A percentile compares a stretch with the other conserved stretches of the same genome.
These are phyloP conservation scores for Noctuana brunneofusca DNA, from an alignment of 2,888 invertebrate species.

Conservation along the genomic window DNA sequence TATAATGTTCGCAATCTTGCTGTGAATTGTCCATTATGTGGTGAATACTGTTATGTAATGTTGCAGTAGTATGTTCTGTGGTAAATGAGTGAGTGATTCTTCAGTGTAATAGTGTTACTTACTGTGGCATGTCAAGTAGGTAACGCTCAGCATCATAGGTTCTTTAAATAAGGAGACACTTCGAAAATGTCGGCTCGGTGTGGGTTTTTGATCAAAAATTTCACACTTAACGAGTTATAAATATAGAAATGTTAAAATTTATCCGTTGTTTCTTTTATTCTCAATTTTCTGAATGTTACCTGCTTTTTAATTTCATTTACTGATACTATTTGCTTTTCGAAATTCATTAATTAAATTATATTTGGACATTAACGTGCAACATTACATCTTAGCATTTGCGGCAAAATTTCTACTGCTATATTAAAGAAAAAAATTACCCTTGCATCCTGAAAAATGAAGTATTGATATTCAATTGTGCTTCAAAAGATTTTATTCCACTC, in stretches of 20 bases:
- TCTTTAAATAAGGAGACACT: constrained; percentile 34
- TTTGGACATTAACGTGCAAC: constrained; percentile 25
- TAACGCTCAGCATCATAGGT: constrained; percentile 43
- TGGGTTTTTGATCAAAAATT: constrained; percentile 73
- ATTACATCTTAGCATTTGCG: constrained; percentile 26
- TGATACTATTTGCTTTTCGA: too few relatives aligned
- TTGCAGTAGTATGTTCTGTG: constrained; percentile 55
- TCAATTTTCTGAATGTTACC: constrained; percentile 21
- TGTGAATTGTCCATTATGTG: constrained; percentile 68
- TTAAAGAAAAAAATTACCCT: background rate
- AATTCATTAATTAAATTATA: too few relatives aligned
- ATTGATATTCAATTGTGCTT: background rate
- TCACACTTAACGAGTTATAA: constrained; percentile 64
- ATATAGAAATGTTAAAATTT: constrained; percentile 53
- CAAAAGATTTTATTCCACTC: too few relatives aligned
- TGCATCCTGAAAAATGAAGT: background rate
- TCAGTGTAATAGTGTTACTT: constrained; percentile 42
- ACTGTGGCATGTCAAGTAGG: constrained; percentile 41
- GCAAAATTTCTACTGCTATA: constrained; percentile 18
- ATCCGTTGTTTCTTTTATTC: constrained; percentile 23
- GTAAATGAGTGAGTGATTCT: constrained; percentile 56
- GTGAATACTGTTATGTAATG: constrained; percentile 70
- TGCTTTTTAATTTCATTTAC: too few relatives aligned
- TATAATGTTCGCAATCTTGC: constrained; percentile 44
- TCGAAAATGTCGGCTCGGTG: constrained; percentile 52